Evolutionary conservation across 2,797 vertebrate species (phyloP), one percentile per base, ranked within the genome.

Genomic region (Cephalopachus bancanus): DNA sequence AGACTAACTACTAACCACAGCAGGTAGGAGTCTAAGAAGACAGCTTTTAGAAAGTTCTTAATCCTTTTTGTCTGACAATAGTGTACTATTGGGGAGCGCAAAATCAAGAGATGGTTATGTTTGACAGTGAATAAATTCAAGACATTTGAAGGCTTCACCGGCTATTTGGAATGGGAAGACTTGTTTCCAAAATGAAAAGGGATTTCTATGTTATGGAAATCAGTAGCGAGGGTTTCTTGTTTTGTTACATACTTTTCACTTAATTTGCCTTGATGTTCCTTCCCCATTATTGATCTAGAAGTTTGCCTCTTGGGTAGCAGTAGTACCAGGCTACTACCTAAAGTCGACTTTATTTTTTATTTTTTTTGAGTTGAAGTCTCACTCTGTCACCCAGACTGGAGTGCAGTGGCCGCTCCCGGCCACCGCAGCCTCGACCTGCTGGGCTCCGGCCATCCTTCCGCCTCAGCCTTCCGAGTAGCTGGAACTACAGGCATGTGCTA

Each of bases 21-120:
- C 10, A 51, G 30, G 53, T 51, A 57, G 75, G 67, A 51, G 37
- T 83, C 88, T 78, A 71, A 89, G 75, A 95, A 76, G 89, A 90
- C 83, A 96, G 89, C 87, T 80, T 60, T n/a, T 80, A 74, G 7
- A 88, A 33, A 80, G 57, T 33, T 67, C 62, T 62, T 49, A 44
- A 65, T 55, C 67, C 28, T 78, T 86, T 79, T 59, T 37, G 59
- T 79, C 76, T 81, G 75, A 59, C 2, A 1, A 83, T 24, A 49
- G 60, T 49, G 6, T 62, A 59, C 81, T 86, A 37, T 65, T 28
- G 78, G 51, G 69, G 72, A 9, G 72, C 28, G 59, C 69, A 81
- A 37, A 76, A 62, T 62, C 60, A 55, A 74, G 80, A 80, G 79
- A 26, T 80, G 71, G 53, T n/a, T 74, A 11, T 60, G 28, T 78